Evolutionary conservation across 2,113 vertebrate genomes (phyloP).

Genomic region (Gymnarchus niloticus): DNA sequence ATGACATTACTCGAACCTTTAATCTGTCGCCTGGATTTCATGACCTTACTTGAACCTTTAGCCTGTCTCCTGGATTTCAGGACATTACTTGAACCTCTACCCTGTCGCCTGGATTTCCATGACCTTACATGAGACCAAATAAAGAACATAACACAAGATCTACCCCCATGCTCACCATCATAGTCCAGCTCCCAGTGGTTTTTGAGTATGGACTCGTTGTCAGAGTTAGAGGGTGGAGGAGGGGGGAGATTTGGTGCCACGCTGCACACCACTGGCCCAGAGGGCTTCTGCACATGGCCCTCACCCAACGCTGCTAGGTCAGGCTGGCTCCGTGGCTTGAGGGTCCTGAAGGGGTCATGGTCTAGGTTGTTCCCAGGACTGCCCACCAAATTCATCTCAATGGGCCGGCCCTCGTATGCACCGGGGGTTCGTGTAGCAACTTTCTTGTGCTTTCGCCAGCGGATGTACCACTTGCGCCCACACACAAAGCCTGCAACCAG

Average conservation of each 20-base stretch:
- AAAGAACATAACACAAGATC: not conserved
- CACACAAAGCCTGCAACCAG: slow-evolving; percentile 53
- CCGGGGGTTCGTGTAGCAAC: slow-evolving; percentile 51
- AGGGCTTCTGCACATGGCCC: slow-evolving; percentile 54
- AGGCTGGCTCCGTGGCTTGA: slow-evolving; percentile 50
- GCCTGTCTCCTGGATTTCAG: not conserved
- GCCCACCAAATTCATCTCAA: slow-evolving; percentile 71
- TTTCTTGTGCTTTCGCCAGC: slow-evolving; percentile 69
- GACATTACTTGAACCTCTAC: not conserved
- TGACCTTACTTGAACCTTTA: not conserved
- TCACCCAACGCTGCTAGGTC: slow-evolving; percentile 60
- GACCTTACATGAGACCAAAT: not conserved
- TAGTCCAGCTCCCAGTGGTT: slow-evolving; percentile 84
- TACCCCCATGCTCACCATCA: slow-evolving; percentile 65
- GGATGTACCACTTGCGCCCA: slow-evolving; percentile 64
- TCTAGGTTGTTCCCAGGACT: slow-evolving; percentile 61
- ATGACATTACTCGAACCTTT: not conserved
- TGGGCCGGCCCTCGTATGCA: slow-evolving; percentile 64
- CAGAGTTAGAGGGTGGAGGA: slow-evolving; percentile 65
- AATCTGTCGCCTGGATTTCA: not conserved
- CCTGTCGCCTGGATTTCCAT: not conserved
- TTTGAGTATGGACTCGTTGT: slow-evolving; percentile 80
- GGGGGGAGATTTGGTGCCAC: slow-evolving; percentile 87
- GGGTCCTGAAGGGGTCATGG: slow-evolving; percentile 59
- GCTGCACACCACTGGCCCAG: slow-evolving; percentile 81